Evolutionary conservation across 2,888 invertebrate species (phyloP).

Genomic region (Dermolepida albohirtum): DNA sequence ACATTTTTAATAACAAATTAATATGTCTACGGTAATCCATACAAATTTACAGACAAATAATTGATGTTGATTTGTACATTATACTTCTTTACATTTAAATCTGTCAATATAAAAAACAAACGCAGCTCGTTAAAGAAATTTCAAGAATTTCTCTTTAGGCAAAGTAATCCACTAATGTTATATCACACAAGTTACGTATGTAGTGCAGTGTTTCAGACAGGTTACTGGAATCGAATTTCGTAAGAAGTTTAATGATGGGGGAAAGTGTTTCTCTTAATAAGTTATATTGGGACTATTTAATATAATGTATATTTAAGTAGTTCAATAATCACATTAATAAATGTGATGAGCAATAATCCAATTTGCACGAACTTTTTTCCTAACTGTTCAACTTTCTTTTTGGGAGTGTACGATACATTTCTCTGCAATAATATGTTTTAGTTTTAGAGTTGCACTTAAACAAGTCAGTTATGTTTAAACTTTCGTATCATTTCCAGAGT

Average conservation of each 20-base stretch:
- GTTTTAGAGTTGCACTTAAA: no score
- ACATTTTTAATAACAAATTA: no score
- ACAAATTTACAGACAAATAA: no score
- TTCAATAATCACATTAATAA: background rate
- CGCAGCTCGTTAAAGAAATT: background rate
- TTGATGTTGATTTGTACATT: no score
- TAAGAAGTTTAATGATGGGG: constrained; percentile 8
- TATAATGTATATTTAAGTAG: background rate
- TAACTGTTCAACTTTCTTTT: background rate
- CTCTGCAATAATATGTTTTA: background rate
- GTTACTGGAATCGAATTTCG: constrained; percentile 2
- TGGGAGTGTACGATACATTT: background rate
- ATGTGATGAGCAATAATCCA: background rate
- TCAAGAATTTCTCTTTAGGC: background rate
- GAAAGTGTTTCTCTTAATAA: background rate
- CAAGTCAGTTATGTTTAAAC: no score
- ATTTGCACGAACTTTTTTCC: background rate
- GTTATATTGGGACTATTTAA: constrained; percentile 1
- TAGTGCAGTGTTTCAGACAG: constrained; percentile 3
- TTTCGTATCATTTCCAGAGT: no score
- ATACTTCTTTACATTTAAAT: background rate
- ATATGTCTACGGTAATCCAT: no score
- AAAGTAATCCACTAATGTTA: constrained; percentile 12
- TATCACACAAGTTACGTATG: constrained; percentile 6
- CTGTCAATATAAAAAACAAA: background rate